A percentile compares a stretch with the other conserved stretches of the same genome.
Evolutionary conservation across 1,140 invertebrate genomes (phyloP).

Genomic region (Magallana ariakensis): DNA sequence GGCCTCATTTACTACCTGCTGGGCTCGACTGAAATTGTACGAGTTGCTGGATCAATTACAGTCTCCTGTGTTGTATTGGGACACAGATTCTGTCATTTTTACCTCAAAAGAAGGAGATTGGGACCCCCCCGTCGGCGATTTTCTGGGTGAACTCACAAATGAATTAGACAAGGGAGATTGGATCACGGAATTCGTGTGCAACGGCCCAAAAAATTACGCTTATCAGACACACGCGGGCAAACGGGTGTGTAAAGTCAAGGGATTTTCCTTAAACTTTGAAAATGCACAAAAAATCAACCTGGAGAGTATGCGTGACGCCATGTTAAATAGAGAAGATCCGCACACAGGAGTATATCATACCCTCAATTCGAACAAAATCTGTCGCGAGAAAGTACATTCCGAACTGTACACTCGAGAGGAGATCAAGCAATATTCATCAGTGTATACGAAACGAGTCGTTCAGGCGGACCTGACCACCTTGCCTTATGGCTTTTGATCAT

Average conservation of each 20-base stretch:
- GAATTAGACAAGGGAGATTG: slow-evolving; percentile 44
- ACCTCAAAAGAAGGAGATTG: neutral
- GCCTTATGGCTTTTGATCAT: too few species aligned
- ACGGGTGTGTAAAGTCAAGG: too few species aligned
- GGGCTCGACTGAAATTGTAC: slow-evolving; percentile 78
- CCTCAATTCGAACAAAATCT: slow-evolving; percentile 26
- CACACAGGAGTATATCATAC: neutral
- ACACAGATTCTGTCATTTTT: slow-evolving; percentile 75
- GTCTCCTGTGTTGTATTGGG: slow-evolving; percentile 75
- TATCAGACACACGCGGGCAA: too few species aligned
- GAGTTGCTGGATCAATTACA: slow-evolving; percentile 71
- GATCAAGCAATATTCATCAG: neutral
- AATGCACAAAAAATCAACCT: slow-evolving; percentile 41
- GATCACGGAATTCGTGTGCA: neutral
- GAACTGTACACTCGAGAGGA: slow-evolving; percentile 35
- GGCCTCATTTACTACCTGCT: slow-evolving; percentile 76
- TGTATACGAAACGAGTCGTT: too few species aligned
- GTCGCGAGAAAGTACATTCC: neutral
- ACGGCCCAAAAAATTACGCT: too few species aligned
- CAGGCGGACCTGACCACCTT: too few species aligned
- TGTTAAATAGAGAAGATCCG: neutral
- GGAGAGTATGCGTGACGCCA: slow-evolving; percentile 27
- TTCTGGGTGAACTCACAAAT: slow-evolving; percentile 54
- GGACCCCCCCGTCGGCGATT: slow-evolving; percentile 43
- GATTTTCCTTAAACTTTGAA: too few species aligned